phyloP scores from a whole-genome alignment of 2,888 invertebrate genomes.

The Tortrix viridana region DNA sequence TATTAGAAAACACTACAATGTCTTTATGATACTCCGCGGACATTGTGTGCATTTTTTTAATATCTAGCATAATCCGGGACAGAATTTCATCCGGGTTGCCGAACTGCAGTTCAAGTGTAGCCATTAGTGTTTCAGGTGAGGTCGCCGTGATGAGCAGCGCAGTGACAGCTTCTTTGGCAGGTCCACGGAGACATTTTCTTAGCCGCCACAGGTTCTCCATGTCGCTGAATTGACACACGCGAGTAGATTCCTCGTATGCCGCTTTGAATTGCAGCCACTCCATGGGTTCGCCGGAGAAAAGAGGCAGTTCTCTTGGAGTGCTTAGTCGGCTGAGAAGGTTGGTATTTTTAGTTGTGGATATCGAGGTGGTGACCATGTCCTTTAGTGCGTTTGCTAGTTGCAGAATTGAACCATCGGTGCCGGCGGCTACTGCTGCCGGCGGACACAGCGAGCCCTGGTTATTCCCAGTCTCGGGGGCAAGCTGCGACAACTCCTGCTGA shows the following conservation, averaged over 20 bases:
- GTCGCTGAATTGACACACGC: slow-evolving; percentile 41
- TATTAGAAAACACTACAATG: not conserved
- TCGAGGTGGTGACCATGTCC: slow-evolving; percentile 30
- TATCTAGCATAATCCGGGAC: slow-evolving; percentile 35
- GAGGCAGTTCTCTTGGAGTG: slow-evolving; percentile 41
- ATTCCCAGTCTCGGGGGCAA: not conserved
- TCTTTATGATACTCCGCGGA: slow-evolving; percentile 12
- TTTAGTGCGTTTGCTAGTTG: slow-evolving; percentile 37
- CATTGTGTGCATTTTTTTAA: slow-evolving; percentile 40
- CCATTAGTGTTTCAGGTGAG: slow-evolving; percentile 38
- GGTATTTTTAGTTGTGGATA: not conserved
- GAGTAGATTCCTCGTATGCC: slow-evolving; percentile 43
- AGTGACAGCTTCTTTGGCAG: slow-evolving; percentile 44
- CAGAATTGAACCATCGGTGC: slow-evolving; percentile 23
- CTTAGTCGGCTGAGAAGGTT: slow-evolving; percentile 38
- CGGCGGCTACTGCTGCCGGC: slow-evolving; percentile 1
- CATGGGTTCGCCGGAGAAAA: slow-evolving; percentile 43
- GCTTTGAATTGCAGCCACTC: slow-evolving; percentile 46
- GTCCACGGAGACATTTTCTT: slow-evolving; percentile 43
- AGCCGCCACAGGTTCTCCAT: slow-evolving; percentile 45
- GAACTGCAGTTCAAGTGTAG: slow-evolving; percentile 43
- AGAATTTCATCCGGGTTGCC: slow-evolving; percentile 45
- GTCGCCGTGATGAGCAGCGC: slow-evolving; percentile 40
- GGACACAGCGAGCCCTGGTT: not conserved
- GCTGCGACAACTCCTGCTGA: not conserved